Evolutionary conservation across 2,113 vertebrate genomes (phyloP).

Genomic region (Amphilophus citrinellus): DNA sequence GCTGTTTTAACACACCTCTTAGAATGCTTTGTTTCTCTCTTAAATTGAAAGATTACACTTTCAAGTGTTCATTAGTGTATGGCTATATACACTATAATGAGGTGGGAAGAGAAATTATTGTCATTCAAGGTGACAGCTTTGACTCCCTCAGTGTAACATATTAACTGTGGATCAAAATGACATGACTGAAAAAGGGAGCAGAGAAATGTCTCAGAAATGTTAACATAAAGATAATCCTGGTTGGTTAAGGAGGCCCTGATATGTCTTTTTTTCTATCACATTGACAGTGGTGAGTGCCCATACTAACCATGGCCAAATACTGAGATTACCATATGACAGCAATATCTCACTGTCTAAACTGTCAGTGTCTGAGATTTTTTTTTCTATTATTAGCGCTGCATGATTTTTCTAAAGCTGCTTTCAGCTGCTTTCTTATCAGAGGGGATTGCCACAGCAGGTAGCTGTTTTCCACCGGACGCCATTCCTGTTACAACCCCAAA

Average conservation of each 20-base stretch:
- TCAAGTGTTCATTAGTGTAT: background rate
- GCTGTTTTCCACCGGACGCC: too few species aligned
- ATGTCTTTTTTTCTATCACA: rapidly evolving
- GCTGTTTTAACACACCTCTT: background rate
- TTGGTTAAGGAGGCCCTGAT: background rate
- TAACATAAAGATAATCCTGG: background rate
- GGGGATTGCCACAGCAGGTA: too few species aligned
- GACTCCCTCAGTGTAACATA: background rate
- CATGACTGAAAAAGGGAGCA: background rate
- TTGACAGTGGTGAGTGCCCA: background rate
- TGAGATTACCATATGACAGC: background rate
- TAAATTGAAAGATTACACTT: background rate
- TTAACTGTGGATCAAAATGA: background rate
- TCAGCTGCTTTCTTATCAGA: too few species aligned
- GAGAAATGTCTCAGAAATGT: background rate
- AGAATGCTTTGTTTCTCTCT: background rate
- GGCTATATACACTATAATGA: background rate
- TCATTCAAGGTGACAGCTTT: background rate
- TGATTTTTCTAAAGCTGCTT: too few species aligned
- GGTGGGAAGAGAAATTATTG: background rate
- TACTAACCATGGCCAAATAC: background rate
- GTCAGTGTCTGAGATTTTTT: too few species aligned
- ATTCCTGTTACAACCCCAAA: too few species aligned
- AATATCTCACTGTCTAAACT: too few species aligned
- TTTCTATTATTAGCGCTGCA: too few species aligned